These are phyloP conservation scores for Chironomus tepperi DNA, from an alignment of 1,140 invertebrate genomes.

Conservation along the genomic window DNA sequence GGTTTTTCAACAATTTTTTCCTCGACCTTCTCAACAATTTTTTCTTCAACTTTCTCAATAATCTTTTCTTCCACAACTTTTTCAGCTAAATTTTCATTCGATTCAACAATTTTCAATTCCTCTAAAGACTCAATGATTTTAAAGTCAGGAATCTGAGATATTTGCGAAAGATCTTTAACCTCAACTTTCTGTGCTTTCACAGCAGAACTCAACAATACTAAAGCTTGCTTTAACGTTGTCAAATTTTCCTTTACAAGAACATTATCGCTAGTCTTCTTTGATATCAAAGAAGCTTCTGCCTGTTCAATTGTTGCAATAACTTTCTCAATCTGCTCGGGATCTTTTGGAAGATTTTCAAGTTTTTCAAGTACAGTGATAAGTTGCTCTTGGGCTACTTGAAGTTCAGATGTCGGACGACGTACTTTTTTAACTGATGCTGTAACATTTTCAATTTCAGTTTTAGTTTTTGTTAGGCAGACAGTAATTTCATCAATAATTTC, in stretches of 20 bases:
- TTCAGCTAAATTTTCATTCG: not conserved
- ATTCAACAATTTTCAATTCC: not conserved
- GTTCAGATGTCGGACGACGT: slow-evolving; percentile 27
- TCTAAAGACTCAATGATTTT: not conserved
- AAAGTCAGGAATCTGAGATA: not conserved
- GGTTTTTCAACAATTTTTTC: slow-evolving; percentile 26
- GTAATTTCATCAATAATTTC: not conserved
- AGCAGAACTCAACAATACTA: not conserved
- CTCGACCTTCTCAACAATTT: slow-evolving; percentile 29
- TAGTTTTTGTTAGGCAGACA: not conserved
- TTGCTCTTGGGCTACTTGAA: not conserved
- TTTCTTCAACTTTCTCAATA: slow-evolving; percentile 28
- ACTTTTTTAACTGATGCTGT: slow-evolving; percentile 29
- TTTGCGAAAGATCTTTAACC: not conserved
- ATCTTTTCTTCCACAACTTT: slow-evolving; percentile 26
- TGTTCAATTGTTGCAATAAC: slow-evolving; percentile 26
- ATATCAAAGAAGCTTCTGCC: slow-evolving; percentile 28
- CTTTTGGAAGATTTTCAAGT: slow-evolving; percentile 26
- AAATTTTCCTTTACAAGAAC: not conserved
- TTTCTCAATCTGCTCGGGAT: not conserved
- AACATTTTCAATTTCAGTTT: slow-evolving; percentile 27
- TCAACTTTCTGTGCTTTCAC: not conserved
- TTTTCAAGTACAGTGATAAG: slow-evolving; percentile 10
- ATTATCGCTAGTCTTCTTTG: not conserved
- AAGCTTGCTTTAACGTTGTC: not conserved